Percentiles rank a stretch among this genome's conserved stretches.
phyloP scores from a whole-genome alignment of 2,113 vertebrate species.

The Dascyllus trimaculatus region DNA sequence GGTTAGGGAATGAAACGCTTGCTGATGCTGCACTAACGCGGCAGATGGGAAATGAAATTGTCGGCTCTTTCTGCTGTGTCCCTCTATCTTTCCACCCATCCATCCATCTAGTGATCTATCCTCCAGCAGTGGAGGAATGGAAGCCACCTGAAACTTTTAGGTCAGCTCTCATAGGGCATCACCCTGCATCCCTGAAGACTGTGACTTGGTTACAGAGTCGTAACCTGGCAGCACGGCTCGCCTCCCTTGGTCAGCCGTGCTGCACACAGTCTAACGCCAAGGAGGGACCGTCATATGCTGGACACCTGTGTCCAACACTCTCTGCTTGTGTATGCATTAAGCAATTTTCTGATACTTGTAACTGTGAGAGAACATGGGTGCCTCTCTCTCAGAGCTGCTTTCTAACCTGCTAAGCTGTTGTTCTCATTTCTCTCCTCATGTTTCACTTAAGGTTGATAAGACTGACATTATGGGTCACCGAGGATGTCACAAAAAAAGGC shows the following conservation, averaged over 20 bases:
- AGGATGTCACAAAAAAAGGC: slow-evolving; percentile 33
- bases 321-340: slow-evolving; percentile 70
- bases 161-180: slow-evolving; percentile 54
- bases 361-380: slow-evolving; percentile 40
- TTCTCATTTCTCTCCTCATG: slow-evolving; percentile 52
- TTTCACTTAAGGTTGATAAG: slow-evolving; percentile 54
- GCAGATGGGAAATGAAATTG: slow-evolving; percentile 80
- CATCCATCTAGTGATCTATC: slow-evolving; percentile 69
- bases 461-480: slow-evolving; percentile 41
- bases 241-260: slow-evolving; percentile 49
- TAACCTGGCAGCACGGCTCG: slow-evolving; percentile 45
- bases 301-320: slow-evolving; percentile 42
- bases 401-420: slow-evolving; percentile 55
- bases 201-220: slow-evolving; percentile 39
- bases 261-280: slow-evolving; percentile 18
- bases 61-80: slow-evolving; percentile 59
- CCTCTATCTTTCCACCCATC: slow-evolving; percentile 66
- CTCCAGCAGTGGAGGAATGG: slow-evolving; percentile 41
- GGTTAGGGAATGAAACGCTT: slow-evolving; percentile 74
- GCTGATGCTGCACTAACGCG: slow-evolving; percentile 80
- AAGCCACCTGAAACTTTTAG: slow-evolving; percentile 66
- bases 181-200: slow-evolving; percentile 31
- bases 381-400: slow-evolving; percentile 54
- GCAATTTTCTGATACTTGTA: slow-evolving; percentile 58
- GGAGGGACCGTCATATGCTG: slow-evolving; percentile 44